These are phyloP conservation scores for Micromussa lordhowensis DNA, from an alignment of 92 coral and sea anemone species.

Conservation along the genomic window DNA sequence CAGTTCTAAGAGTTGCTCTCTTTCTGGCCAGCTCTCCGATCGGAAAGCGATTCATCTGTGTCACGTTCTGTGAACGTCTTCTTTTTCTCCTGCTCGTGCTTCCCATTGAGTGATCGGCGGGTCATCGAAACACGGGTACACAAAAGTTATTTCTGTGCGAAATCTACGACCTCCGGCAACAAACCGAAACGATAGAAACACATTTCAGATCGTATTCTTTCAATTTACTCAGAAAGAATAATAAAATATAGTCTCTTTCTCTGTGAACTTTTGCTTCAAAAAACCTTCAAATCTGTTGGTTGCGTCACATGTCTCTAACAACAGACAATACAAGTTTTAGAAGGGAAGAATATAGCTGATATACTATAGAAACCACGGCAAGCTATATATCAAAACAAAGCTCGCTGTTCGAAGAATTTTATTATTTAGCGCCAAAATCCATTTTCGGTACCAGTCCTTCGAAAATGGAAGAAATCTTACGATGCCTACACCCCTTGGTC, in stretches of 20 bases:
- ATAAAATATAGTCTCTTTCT: neutral
- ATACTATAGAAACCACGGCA: constrained; percentile 17
- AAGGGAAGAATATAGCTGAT: neutral
- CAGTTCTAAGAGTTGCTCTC: constrained; percentile 58
- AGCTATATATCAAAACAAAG: constrained; percentile 31
- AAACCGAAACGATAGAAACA: constrained; percentile 52
- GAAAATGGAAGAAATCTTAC: constrained; percentile 41
- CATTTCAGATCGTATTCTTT: constrained; percentile 43
- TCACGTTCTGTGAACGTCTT: constrained; percentile 35
- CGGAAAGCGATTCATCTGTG: constrained; percentile 63
- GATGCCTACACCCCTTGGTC: constrained; percentile 38
- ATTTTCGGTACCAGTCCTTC: constrained; percentile 37
- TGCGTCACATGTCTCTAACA: constrained; percentile 1
- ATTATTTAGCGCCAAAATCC: constrained; percentile 37
- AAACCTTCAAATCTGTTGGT: constrained; percentile 4
- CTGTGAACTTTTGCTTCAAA: constrained; percentile 7
- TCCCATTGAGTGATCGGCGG: constrained; percentile 36
- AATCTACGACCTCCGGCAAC: constrained; percentile 31
- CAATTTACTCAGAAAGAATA: constrained; percentile 3
- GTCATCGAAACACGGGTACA: neutral
- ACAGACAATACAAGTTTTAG: neutral
- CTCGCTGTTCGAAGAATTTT: constrained; percentile 19
- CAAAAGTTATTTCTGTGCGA: neutral
- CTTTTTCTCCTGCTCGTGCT: constrained; percentile 43
- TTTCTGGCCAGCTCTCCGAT: constrained; percentile 66